Evolutionary conservation across 2,888 invertebrate species (phyloP), one percentile per base, ranked within the genome.

Genomic region (Anorthoa munda): DNA sequence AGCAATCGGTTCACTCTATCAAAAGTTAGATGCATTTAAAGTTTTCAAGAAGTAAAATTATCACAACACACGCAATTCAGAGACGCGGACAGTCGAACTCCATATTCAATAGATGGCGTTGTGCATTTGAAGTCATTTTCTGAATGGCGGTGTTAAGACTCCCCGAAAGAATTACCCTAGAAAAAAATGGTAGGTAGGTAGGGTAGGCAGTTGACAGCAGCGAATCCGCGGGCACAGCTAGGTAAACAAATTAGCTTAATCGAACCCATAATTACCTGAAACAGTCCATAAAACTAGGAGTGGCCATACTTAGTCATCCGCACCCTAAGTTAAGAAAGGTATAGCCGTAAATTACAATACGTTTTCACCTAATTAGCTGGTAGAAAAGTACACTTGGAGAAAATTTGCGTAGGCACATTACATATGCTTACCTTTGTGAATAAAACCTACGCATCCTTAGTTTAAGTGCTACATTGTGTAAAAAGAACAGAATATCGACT

Each of bases 241-340:
- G 26, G 26, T 73, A 56, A 45, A 39, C 46, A 51, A 55, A 82
- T 82, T 77, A 81, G 56, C 58, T 61, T 77, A 77, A 84, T 84
- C 71, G 51, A 75, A 81, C 23, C 63, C 51, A 64, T 75, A 71
- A 84, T 84, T 82, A 81, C 68, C 48, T 67, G 23, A 70, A 81
- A 76, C 23, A 53, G 48, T 17, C 56, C 69, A 81, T 64, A 69
- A 75, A 75, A 46, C 39, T 61, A 65, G 82, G 85, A 65, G 81
- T 72, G 82, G 50, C 60, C 26, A 11, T 55, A 63, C 51, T 79
- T 53, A 67, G 53, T 63, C 21, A 51, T 73, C 53, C 69, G 58
- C 82, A 50, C 81, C 81, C 63, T 79, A 46, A 45, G 23, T 51
- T 26, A 70, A 75, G 66, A 48, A 51, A 76, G 31, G 60, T 61